These are phyloP conservation scores for Synergus umbraculus DNA, from an alignment of 2,888 invertebrate genomes.

Conservation along the genomic window DNA sequence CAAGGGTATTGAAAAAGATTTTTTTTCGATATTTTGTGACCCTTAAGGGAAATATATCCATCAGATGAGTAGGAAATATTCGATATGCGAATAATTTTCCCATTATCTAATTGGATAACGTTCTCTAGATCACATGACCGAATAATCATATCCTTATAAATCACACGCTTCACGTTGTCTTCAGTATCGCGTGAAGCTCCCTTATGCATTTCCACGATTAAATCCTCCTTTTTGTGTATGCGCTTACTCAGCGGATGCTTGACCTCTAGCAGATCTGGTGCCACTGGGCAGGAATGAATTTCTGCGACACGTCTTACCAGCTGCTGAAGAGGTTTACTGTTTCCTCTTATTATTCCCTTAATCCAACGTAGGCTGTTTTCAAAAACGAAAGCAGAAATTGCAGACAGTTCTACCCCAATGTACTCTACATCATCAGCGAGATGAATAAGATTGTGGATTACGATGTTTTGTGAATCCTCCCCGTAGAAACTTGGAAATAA, in stretches of 20 bases:
- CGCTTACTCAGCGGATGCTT: slow-evolving; percentile 2
- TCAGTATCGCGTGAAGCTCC: not conserved
- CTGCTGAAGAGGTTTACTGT: not conserved
- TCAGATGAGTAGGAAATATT: not conserved
- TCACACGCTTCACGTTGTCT: not conserved
- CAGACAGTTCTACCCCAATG: not conserved
- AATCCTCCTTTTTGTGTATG: not conserved
- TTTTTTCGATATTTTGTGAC: not conserved
- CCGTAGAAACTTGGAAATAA: slow-evolving; percentile 42
- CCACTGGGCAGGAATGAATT: not conserved
- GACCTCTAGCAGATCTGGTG: not conserved
- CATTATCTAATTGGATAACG: not conserved
- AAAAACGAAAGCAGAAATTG: not conserved
- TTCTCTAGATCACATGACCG: not conserved
- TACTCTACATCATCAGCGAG: slow-evolving; percentile 45
- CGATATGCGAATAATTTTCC: slow-evolving; percentile 1
- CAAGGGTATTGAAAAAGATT: slow-evolving; percentile 8
- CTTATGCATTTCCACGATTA: not conserved
- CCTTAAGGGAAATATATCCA: not conserved
- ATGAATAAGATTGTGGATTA: slow-evolving; percentile 49
- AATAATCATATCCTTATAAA: not conserved
- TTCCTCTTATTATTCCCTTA: slow-evolving; percentile 1
- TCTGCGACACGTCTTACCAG: not conserved
- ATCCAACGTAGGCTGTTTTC: not conserved
- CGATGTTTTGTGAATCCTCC: slow-evolving; percentile 41